Evolutionary conservation across 2,113 vertebrate genomes (phyloP).

Genomic region (Oreamnos americanus): DNA sequence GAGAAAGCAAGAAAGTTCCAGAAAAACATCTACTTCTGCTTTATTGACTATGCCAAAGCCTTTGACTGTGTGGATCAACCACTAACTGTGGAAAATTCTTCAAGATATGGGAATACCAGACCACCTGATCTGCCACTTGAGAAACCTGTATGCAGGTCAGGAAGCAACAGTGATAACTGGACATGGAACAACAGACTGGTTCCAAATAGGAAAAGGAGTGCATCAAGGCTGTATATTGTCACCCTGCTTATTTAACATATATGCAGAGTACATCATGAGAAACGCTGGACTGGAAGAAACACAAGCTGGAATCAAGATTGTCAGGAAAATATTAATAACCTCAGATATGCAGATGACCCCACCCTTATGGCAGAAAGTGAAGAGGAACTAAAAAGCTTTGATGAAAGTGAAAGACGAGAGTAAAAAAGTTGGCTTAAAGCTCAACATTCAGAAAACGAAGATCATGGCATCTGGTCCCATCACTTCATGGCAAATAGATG

Average conservation of each 20-base stretch:
- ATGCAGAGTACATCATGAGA: background rate
- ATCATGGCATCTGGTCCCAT: background rate
- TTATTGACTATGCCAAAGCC: background rate
- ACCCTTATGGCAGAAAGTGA: background rate
- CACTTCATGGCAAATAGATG: background rate
- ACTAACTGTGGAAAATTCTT: background rate
- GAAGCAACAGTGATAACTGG: background rate
- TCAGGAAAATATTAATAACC: accelerated
- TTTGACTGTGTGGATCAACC: background rate
- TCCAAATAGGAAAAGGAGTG: background rate
- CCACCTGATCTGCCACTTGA: background rate
- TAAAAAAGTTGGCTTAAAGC: background rate
- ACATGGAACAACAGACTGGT: background rate
- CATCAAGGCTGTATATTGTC: background rate
- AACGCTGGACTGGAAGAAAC: accelerated
- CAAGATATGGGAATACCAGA: background rate
- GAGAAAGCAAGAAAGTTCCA: background rate
- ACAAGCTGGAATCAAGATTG: background rate
- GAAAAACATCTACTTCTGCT: background rate
- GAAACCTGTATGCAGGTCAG: background rate
- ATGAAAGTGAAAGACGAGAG: background rate
- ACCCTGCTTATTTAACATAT: background rate
- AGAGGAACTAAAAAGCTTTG: background rate
- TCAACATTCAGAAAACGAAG: background rate
- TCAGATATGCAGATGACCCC: background rate